A percentile compares a stretch with the other conserved stretches of the same genome.
Evolutionary conservation across 1,140 invertebrate species (phyloP).

Genomic region (Cyphomyrmex costatus): DNA sequence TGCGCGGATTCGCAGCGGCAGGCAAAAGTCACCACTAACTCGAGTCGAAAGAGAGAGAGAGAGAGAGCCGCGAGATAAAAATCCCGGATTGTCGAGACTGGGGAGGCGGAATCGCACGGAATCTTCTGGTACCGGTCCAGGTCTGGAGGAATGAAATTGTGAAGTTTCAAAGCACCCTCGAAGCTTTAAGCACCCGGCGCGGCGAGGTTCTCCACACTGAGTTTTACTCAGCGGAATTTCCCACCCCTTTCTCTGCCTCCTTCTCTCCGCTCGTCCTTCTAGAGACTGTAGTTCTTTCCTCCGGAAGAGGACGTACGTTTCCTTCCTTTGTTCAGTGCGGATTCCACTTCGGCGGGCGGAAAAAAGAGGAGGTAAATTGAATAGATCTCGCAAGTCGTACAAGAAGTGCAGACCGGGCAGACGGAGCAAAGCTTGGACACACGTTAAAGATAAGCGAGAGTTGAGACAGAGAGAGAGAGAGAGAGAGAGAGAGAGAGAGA

Average conservation of each 20-base stretch:
- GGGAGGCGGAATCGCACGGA: slow-evolving; percentile 60
- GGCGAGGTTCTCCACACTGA: slow-evolving; percentile 72
- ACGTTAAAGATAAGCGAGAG: slow-evolving; percentile 36
- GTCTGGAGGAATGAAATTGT: slow-evolving; percentile 79
- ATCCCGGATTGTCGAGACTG: slow-evolving; percentile 36
- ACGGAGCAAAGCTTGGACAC: slow-evolving; percentile 48
- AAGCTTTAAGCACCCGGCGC: slow-evolving; percentile 80
- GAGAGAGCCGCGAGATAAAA: slow-evolving; percentile 63
- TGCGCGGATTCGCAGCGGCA: slow-evolving; percentile 39
- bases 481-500: neutral
- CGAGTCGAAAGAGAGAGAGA: slow-evolving; percentile 34
- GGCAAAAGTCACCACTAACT: slow-evolving; percentile 33
- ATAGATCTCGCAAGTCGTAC: slow-evolving; percentile 76
- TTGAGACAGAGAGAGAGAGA: neutral
- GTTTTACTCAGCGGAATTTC: slow-evolving; percentile 65
- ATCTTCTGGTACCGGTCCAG: slow-evolving; percentile 76
- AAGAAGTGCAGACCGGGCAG: slow-evolving; percentile 46
- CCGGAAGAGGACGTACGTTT: slow-evolving; percentile 69
- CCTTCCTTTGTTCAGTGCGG: slow-evolving; percentile 74
- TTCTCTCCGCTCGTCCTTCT: neutral
- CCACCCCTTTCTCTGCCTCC: neutral
- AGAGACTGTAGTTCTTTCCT: slow-evolving; percentile 46
- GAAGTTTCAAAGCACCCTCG: slow-evolving; percentile 81
- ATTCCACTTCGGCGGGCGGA: slow-evolving; percentile 67
- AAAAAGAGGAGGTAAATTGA: slow-evolving; percentile 79